These are phyloP conservation scores for Stigmatopora nigra DNA, from an alignment of 2,113 vertebrate species.

Conservation along the genomic window DNA sequence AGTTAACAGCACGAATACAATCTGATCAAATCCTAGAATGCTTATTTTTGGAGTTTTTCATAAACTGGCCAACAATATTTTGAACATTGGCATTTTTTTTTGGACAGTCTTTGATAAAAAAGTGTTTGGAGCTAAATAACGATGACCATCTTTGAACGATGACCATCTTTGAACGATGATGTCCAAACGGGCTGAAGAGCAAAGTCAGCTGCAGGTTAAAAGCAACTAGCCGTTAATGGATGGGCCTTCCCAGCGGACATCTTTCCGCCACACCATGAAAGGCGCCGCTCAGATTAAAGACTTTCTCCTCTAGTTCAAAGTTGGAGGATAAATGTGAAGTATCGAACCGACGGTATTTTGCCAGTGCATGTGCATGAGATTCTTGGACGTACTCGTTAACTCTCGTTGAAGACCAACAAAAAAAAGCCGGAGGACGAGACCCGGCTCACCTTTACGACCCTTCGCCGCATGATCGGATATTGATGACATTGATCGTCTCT, in stretches of 20 bases:
- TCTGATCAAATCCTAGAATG: neutral
- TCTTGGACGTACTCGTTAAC: conserved; percentile 5
- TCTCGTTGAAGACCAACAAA: conserved; percentile 3
- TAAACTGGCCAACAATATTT: neutral
- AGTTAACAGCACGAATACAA: conserved; percentile 4
- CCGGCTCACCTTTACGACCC: conserved; percentile 26
- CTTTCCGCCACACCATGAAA: conserved; percentile 35
- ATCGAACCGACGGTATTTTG: conserved; percentile 10
- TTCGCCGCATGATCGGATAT: conserved; percentile 49
- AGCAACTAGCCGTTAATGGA: conserved; percentile 33
- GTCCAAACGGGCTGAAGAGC: conserved; percentile 16
- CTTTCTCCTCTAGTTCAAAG: conserved; percentile 12
- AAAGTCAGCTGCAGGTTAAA: conserved; percentile 26
- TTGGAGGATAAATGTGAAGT: conserved; percentile 12
- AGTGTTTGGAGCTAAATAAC: conserved; percentile 11
- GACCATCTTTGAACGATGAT: conserved; percentile 30
- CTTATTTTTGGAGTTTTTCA: too few relatives aligned
- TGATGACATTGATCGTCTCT: conserved; percentile 37
- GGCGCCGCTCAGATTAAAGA: conserved; percentile 15
- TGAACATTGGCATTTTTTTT: neutral
- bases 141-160: conserved; percentile 27
- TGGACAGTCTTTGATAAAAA: too few relatives aligned
- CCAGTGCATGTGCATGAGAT: neutral
- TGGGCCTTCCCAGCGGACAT: conserved; percentile 12
- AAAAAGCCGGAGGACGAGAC: conserved; percentile 15